These are phyloP conservation scores for Drosophila ananassae DNA, from an alignment of 1,140 invertebrate species.

Conservation along the genomic window DNA sequence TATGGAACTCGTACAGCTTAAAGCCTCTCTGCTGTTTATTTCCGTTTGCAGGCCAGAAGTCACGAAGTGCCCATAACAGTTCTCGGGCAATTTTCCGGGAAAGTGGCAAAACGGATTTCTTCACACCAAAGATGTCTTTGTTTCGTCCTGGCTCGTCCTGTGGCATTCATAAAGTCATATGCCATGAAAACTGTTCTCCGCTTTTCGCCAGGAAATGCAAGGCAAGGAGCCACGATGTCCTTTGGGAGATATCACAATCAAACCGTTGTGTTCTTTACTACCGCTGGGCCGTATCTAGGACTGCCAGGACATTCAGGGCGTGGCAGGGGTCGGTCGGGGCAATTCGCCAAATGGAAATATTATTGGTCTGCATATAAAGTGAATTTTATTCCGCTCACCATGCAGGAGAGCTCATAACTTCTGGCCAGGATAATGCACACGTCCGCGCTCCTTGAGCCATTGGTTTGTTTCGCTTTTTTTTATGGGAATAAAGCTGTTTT, in stretches of 20 bases:
- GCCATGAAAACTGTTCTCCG: conserved; percentile 37
- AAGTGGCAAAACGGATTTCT: conserved; percentile 75
- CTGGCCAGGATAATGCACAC: conserved; percentile 39
- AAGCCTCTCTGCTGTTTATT: conserved; percentile 2
- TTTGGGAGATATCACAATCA: conserved; percentile 63
- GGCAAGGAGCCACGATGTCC: conserved; percentile 28
- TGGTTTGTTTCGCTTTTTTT: conserved; percentile 4
- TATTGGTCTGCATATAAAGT: conserved; percentile 76
- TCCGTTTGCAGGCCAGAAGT: conserved; percentile 18
- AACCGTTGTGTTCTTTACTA: conserved; percentile 53
- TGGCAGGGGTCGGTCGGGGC: conserved; percentile 30
- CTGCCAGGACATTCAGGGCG: neutral
- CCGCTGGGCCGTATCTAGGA: conserved; percentile 30
- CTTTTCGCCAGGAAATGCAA: conserved; percentile 19
- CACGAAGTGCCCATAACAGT: conserved; percentile 72
- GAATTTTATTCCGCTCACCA: conserved; percentile 59
- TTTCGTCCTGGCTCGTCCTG: conserved; percentile 16
- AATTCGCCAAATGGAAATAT: conserved; percentile 81
- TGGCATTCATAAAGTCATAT: conserved; percentile 73
- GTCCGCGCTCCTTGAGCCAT: conserved; percentile 10
- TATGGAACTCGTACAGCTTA: conserved; percentile 8
- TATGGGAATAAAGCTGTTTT: neutral
- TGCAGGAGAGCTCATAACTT: conserved; percentile 45
- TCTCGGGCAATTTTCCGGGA: conserved; percentile 59
- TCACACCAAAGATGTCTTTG: conserved; percentile 49